phyloP scores from a whole-genome alignment of 2,797 vertebrate species.

The Sebastes elongatus region DNA sequence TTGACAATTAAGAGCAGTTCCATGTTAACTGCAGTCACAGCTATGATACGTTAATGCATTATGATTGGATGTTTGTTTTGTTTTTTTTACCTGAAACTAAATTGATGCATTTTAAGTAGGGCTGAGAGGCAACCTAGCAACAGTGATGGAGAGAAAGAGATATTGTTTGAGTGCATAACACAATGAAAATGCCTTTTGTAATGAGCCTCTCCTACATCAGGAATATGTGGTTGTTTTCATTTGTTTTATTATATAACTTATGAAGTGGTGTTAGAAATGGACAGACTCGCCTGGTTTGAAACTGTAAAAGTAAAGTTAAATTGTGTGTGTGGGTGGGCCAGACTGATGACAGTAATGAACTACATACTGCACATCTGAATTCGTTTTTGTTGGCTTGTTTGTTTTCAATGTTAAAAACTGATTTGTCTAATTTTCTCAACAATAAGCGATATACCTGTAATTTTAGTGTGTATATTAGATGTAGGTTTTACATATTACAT shows the following conservation, averaged over 20 bases:
- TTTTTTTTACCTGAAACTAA: neutral
- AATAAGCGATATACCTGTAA: neutral
- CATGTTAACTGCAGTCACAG: neutral
- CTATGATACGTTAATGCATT: neutral
- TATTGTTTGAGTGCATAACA: neutral
- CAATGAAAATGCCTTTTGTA: neutral
- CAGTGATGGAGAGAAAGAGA: neutral
- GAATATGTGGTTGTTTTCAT: neutral
- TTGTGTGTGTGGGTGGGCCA: neutral
- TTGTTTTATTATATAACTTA: neutral
- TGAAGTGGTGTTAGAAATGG: neutral
- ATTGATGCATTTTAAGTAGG: slow-evolving; percentile 6
- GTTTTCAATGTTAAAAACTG: neutral
- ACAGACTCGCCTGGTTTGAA: neutral
- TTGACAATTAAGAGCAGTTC: neutral
- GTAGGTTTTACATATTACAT: neutral
- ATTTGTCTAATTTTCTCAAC: neutral
- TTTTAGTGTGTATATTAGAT: neutral
- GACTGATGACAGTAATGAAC: neutral
- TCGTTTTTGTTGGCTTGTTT: neutral
- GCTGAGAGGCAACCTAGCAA: slow-evolving; percentile 15
- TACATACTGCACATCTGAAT: neutral
- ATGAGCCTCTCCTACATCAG: neutral
- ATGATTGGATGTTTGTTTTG: neutral
- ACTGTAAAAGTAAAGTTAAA: neutral